Percentiles rank a stretch among this genome's conserved stretches.
Conservation (phyloP, 2,797 vertebrate genomes). For the Adrianichthys oophorus region DNA sequence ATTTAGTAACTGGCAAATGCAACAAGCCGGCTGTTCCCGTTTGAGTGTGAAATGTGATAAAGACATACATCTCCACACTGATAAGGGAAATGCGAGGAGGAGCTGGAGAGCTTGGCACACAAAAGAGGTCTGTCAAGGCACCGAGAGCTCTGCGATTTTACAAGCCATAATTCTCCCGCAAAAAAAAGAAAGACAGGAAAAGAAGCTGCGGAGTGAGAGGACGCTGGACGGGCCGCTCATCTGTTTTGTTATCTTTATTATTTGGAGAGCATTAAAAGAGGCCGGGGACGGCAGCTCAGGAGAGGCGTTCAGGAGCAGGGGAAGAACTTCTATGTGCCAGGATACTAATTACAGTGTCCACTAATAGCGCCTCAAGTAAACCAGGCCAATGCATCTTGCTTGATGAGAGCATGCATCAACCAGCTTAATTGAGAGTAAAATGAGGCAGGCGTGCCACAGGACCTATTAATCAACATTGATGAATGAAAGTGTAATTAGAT, state of each 20-base stretch:
- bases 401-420: conserved; percentile 83
- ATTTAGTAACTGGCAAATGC: conserved; percentile 75
- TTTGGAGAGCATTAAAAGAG: conserved; percentile 77
- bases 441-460: conserved; percentile 81
- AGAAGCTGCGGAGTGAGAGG: conserved; percentile 53
- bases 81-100: conserved; percentile 72
- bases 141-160: conserved; percentile 68
- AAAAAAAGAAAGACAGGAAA: conserved; percentile 16
- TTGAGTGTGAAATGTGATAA: conserved; percentile 79
- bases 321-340: conserved; percentile 74
- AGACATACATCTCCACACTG: conserved; percentile 75
- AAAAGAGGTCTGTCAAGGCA: conserved; percentile 74
- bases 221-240: conserved; percentile 70
- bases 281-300: conserved; percentile 72
- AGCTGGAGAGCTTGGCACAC: conserved; percentile 66
- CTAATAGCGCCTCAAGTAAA: conserved; percentile 82
- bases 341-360: conserved; percentile 84
- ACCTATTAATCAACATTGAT: conserved; percentile 83
- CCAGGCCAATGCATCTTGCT: conserved; percentile 81
- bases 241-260: conserved; percentile 76
- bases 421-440: conserved; percentile 84
- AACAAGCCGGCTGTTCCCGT: conserved; percentile 71
- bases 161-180: conserved; percentile 67
- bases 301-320: conserved; percentile 75
- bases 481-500: conserved; percentile 83